A percentile compares a stretch with the other conserved stretches of the same genome.
Evolutionary conservation across 2,113 vertebrate species (phyloP).

Genomic region (Mustela nigripes): DNA sequence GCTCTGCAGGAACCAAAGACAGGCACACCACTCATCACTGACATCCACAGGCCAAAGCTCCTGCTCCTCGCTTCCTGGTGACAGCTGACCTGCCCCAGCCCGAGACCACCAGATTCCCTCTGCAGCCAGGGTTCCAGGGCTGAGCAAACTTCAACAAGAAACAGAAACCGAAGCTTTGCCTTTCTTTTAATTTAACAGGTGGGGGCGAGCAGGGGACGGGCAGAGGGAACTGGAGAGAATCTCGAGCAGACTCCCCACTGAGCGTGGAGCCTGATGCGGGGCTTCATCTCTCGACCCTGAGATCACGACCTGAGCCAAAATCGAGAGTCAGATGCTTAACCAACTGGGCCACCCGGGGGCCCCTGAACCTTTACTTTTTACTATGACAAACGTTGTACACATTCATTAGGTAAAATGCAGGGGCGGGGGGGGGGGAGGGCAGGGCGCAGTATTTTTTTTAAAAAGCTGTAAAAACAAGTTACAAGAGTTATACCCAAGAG

Average conservation of each 20-base stretch:
- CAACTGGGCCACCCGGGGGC: background rate
- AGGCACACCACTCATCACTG: rapidly evolving
- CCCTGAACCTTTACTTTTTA: rapidly evolving
- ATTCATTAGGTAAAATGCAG: background rate
- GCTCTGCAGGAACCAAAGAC: conserved; percentile 84
- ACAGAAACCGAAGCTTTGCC: background rate
- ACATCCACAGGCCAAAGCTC: background rate
- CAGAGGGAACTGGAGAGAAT: background rate
- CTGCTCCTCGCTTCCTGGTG: too few species aligned
- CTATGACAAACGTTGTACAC: rapidly evolving
- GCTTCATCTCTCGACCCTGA: background rate
- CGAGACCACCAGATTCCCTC: rapidly evolving
- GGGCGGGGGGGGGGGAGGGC: too few species aligned
- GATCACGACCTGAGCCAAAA: background rate
- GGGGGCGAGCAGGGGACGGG: background rate
- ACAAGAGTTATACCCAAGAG: background rate
- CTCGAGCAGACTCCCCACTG: background rate
- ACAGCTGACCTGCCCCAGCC: background rate
- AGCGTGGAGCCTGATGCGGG: background rate
- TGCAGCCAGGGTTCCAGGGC: background rate
- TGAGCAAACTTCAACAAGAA: background rate
- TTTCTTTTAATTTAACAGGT: background rate
- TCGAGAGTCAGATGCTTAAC: background rate
- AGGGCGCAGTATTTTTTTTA: background rate
- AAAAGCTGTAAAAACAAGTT: background rate